Percentiles rank a stretch among this genome's conserved stretches.
These are phyloP conservation scores for Drosophila maculinotata DNA, from an alignment of 2,888 invertebrate species.

Conservation along the genomic window DNA sequence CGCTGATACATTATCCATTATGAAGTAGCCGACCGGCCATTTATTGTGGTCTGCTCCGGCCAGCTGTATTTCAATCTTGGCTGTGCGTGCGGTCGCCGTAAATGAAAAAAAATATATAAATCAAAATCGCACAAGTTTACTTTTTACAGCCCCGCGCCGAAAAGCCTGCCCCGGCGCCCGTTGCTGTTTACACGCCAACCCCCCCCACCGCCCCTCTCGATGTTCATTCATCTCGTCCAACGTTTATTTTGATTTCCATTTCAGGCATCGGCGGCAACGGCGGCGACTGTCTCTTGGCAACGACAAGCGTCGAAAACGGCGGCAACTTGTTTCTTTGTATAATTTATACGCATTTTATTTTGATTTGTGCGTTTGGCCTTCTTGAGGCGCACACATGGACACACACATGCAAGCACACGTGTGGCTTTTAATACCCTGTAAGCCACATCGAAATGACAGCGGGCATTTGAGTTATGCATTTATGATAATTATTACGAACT, in stretches of 20 bases:
- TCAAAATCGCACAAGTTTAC: constrained; percentile 34
- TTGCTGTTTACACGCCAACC: not conserved
- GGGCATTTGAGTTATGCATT: not conserved
- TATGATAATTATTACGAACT: no score
- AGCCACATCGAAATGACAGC: not conserved
- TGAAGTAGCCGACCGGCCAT: not conserved
- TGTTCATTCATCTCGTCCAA: constrained; percentile 45
- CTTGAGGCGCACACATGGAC: constrained; percentile 20
- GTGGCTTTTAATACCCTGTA: constrained; percentile 46
- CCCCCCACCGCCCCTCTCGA: constrained; percentile 2
- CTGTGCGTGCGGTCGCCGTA: constrained; percentile 48
- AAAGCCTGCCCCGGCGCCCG: not conserved
- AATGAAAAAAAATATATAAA: not conserved
- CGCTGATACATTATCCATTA: constrained; percentile 50
- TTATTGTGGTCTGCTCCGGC: not conserved
- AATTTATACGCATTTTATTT: constrained; percentile 75
- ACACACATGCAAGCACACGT: constrained; percentile 36
- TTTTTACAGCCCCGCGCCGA: no score
- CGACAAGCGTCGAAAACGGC: constrained; percentile 45
- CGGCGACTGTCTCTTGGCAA: constrained; percentile 35
- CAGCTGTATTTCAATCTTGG: constrained; percentile 27
- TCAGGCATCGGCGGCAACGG: constrained; percentile 29
- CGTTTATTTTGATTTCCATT: constrained; percentile 70
- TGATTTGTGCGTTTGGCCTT: constrained; percentile 70
- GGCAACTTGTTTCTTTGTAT: constrained; percentile 68